phyloP scores from a whole-genome alignment of 2,888 invertebrate species.

The Coleophora deauratella region DNA sequence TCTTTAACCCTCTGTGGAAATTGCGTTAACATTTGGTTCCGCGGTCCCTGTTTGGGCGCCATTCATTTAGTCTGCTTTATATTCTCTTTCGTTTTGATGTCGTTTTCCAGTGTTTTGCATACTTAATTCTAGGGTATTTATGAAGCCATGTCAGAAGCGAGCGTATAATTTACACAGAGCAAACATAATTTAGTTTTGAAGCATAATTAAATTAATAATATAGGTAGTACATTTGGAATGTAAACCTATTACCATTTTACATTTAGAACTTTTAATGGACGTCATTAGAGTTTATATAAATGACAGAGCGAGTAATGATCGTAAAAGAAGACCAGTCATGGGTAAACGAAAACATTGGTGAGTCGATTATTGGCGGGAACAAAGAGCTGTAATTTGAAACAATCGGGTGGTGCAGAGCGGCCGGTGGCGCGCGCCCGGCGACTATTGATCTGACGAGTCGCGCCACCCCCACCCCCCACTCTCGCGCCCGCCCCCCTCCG shows the following conservation, averaged over 20 bases:
- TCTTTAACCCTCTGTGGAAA: constrained; percentile 17
- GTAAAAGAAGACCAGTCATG: constrained; percentile 68
- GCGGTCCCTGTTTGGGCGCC: constrained; percentile 21
- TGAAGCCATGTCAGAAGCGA: background rate
- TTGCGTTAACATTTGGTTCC: constrained; percentile 14
- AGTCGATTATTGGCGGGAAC: constrained; percentile 64
- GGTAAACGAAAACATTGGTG: constrained; percentile 66
- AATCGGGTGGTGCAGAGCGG: constrained; percentile 65
- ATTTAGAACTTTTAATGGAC: no score
- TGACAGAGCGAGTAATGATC: constrained; percentile 67
- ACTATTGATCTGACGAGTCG: constrained; percentile 69
- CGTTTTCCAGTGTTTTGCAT: constrained; percentile 17
- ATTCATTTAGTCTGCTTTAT: constrained; percentile 22
- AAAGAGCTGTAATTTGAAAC: constrained; percentile 60
- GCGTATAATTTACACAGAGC: background rate
- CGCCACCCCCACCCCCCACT: constrained; percentile 27
- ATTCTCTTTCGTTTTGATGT: constrained; percentile 17
- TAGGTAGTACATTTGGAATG: no score
- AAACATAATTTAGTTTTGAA: no score
- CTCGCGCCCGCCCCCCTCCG: constrained; percentile 20
- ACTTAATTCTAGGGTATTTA: constrained; percentile 15
- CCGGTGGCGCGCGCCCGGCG: constrained; percentile 48
- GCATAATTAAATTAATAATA: no score
- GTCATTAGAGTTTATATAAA: background rate
- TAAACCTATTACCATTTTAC: no score